These are phyloP conservation scores for Ormia ochracea DNA, from an alignment of 2,888 invertebrate genomes.

Conservation along the genomic window DNA sequence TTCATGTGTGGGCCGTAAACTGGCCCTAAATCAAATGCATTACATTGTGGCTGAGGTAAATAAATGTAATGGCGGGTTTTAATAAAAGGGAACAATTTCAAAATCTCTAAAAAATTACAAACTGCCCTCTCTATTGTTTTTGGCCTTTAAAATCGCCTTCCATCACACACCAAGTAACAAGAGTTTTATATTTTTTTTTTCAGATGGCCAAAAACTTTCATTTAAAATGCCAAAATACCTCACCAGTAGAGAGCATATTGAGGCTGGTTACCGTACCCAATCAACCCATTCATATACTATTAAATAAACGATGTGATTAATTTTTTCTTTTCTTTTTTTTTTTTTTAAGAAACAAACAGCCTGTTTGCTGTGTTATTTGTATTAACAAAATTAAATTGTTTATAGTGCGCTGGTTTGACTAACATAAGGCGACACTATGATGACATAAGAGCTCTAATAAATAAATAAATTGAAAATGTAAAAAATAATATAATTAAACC, in stretches of 20 bases:
- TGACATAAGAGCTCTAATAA: conserved; percentile 70
- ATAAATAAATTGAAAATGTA: conserved; percentile 67
- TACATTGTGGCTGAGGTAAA: conserved; percentile 82
- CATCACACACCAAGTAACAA: too few species aligned
- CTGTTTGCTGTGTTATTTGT: conserved; percentile 6
- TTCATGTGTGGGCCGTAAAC: conserved; percentile 88
- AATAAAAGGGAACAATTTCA: too few species aligned
- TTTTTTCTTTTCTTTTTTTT: background rate
- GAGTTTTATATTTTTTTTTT: too few species aligned
- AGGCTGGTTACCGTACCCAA: conserved; percentile 81
- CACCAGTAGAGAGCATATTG: conserved; percentile 79
- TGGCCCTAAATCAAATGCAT: conserved; percentile 87
- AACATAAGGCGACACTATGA: conserved; percentile 60
- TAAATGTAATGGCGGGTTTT: too few species aligned
- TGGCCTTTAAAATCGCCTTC: too few species aligned
- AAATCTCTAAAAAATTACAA: too few species aligned
- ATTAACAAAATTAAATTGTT: conserved; percentile 34
- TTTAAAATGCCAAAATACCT: conserved; percentile 78
- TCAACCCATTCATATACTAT: conserved; percentile 68
- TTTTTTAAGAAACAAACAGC: background rate
- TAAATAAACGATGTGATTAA: conserved; percentile 56
- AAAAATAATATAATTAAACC: conserved; percentile 69
- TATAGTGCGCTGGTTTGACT: conserved; percentile 19
- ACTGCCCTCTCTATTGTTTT: too few species aligned
- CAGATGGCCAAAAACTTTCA: conserved; percentile 78